Evolutionary conservation across 2,797 vertebrate genomes (phyloP), one percentile per base, ranked within the genome.

Genomic region (Cygnus olor): DNA sequence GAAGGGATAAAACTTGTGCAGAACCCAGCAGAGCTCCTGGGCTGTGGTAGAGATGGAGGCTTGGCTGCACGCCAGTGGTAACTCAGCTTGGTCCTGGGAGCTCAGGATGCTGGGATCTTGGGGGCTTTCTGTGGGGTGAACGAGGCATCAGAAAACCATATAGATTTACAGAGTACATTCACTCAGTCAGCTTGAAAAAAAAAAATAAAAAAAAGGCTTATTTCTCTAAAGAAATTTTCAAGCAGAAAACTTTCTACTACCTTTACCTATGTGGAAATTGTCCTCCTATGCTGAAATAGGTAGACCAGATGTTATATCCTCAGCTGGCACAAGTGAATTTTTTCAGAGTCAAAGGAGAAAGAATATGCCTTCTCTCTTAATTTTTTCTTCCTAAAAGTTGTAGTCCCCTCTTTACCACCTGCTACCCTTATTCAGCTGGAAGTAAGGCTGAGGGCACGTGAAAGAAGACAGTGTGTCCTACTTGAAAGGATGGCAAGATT

Each of bases 151-250:
- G 61, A 64, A 88, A 79, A 45, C 7, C 2, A 2, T 49, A 32
- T 2, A 36, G 16, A 22, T 18, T n/a, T 86, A 56, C 15, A 40
- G 13, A 12, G 36, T 44, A 34, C 32, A 61, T 49, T 42, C 47
- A n/a, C 36, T 49, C 77, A 28, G 17, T 53, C 40, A 58, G 42
- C 82, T 44, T 77, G 22, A 21, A 20, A 47, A 47, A 22, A 21
- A 3, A 45, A 45, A 20, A 20, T 11, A 88, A 73, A 56, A 7
- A 74, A 53, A 6, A 10, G 3, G 7, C 0, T 0, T 27, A 51
- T 47, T 61, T 73, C 20, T 86, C 8, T 19, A 40, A 14, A 68
- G 28, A 79, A 65, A 34, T 76, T 90, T 79, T 71, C 24, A 61
- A 4, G 15, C 74, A 79, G 60, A 79, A 80, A 54, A 12, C n/a